Conservation (phyloP, 2,888 invertebrate species). For the Thymelicus lineola region DNA sequence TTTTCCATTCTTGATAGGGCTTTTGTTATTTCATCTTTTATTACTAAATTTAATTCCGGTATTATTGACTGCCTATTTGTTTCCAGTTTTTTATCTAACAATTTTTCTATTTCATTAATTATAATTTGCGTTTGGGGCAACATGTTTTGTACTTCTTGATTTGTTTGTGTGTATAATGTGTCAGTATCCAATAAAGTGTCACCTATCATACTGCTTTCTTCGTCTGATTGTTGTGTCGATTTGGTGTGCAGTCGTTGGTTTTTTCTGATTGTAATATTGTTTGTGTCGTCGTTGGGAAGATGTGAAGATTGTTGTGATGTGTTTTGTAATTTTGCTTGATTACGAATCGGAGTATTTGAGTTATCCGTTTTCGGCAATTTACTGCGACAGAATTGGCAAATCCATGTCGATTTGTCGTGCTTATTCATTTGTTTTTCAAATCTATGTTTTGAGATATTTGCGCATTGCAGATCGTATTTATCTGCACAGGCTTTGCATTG, state of each 20-base stretch:
- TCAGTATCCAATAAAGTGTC: too few relatives aligned
- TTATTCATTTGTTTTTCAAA: not conserved
- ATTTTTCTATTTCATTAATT: not conserved
- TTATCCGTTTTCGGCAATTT: conserved; percentile 7
- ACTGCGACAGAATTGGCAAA: conserved; percentile 1
- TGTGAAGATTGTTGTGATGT: too few relatives aligned
- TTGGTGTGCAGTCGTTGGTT: too few relatives aligned
- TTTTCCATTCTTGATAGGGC: not conserved
- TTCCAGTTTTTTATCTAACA: not conserved
- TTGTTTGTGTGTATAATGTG: too few relatives aligned
- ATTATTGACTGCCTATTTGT: not conserved
- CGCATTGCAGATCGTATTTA: conserved; percentile 6
- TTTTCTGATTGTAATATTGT: too few relatives aligned
- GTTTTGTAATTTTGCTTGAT: not conserved
- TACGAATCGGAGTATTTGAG: conserved; percentile 8
- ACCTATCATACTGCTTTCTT: too few relatives aligned
- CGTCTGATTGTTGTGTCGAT: too few relatives aligned
- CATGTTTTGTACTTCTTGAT: too few relatives aligned
- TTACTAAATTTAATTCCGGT: conserved; percentile 2
- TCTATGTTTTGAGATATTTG: conserved; percentile 1
- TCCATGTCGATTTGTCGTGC: not conserved
- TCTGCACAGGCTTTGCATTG: not conserved
- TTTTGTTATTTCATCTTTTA: not conserved
- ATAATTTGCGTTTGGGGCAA: conserved; percentile 4
- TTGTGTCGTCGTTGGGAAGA: too few relatives aligned